A percentile compares a stretch with the other conserved stretches of the same genome.
Conservation (phyloP, 2,113 vertebrate genomes). For the Myiozetetes cayanensis region DNA sequence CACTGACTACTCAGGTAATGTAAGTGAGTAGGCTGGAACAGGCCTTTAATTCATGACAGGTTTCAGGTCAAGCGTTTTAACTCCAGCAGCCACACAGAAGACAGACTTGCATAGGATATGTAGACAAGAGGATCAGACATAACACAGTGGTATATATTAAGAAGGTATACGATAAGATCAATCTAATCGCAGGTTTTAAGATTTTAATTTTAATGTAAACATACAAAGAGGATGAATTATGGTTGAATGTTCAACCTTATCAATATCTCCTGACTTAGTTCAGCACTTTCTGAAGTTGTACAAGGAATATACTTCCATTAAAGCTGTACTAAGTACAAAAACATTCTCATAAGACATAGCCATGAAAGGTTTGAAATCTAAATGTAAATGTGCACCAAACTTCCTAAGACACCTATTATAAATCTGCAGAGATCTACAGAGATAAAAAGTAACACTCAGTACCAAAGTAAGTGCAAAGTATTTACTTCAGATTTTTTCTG, state of each 20-base stretch:
- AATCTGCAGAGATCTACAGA: neutral
- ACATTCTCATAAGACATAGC: neutral
- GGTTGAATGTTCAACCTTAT: neutral
- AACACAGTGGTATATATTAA: neutral
- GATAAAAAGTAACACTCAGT: neutral
- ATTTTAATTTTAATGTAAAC: neutral
- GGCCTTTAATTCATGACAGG: neutral
- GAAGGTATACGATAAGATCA: neutral
- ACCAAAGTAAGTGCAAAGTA: neutral
- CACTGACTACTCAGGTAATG: neutral
- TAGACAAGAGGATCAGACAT: neutral
- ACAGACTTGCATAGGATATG: neutral
- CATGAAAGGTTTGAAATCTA: neutral
- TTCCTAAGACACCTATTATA: neutral
- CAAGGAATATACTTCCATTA: neutral
- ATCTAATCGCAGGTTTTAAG: neutral
- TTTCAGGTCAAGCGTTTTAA: neutral
- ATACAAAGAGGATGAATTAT: neutral
- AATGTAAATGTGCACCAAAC: neutral
- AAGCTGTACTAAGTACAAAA: neutral
- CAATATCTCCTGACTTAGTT: neutral
- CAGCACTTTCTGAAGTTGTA: neutral
- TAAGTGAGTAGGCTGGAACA: neutral
- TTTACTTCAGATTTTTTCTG: neutral
- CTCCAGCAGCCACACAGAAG: neutral